Conservation (phyloP, 2,888 invertebrate species). For the Phrixothrix hirtus region DNA sequence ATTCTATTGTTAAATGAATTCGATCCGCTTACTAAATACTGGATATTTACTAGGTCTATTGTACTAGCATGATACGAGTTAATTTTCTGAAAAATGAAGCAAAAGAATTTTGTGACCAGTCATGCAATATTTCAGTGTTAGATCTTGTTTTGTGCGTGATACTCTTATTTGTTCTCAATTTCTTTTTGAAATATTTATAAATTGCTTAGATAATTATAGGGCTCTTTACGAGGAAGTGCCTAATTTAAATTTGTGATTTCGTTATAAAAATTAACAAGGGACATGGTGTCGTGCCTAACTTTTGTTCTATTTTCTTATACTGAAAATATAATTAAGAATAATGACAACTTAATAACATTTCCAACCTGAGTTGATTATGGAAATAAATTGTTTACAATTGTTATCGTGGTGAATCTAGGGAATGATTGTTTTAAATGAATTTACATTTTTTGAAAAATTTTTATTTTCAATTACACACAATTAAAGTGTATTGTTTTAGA, state of each 20-base stretch:
- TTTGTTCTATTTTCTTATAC: neutral
- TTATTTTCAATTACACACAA: too few species aligned
- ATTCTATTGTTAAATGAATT: constrained; percentile 1
- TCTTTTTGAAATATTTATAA: constrained; percentile 23
- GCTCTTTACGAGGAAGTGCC: constrained; percentile 15
- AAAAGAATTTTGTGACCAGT: constrained; percentile 31
- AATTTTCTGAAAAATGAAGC: constrained; percentile 37
- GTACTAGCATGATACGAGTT: constrained; percentile 37
- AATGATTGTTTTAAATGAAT: too few species aligned
- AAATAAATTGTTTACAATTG: too few species aligned
- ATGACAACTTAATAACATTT: neutral
- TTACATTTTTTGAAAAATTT: too few species aligned
- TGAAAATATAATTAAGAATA: neutral
- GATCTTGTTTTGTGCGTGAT: constrained; percentile 31
- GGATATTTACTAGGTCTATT: constrained; percentile 19
- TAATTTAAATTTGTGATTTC: constrained; percentile 16
- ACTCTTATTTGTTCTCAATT: constrained; percentile 23
- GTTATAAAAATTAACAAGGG: constrained; percentile 3
- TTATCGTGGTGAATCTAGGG: too few species aligned
- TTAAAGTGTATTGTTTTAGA: too few species aligned
- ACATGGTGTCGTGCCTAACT: neutral
- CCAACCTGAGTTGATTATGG: neutral
- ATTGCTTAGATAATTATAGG: constrained; percentile 17
- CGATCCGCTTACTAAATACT: constrained; percentile 11
- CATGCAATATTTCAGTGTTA: constrained; percentile 30